These are phyloP conservation scores for Xestia xanthographa DNA, from an alignment of 2,888 invertebrate genomes.

Conservation along the genomic window DNA sequence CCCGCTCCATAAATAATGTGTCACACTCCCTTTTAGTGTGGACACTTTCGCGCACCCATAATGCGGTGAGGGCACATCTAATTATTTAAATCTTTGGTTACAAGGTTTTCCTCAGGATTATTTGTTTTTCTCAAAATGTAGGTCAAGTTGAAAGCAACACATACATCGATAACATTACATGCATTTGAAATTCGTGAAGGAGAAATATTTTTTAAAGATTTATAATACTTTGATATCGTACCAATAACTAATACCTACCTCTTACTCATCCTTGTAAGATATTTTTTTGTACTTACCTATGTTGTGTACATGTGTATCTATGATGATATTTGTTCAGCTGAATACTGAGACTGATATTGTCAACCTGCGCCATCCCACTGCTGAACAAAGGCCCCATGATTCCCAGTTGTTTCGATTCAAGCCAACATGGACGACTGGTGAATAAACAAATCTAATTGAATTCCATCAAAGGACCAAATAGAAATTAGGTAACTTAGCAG, in stretches of 20 bases:
- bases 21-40: too few relatives aligned
- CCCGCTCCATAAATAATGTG: too few relatives aligned
- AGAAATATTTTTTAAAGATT: neutral
- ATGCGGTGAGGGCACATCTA: neutral
- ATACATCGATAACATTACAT: constrained; percentile 2
- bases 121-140: constrained; percentile 25
- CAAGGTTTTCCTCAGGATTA: neutral
- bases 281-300: neutral
- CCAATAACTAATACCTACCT: neutral
- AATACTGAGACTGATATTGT: too few relatives aligned
- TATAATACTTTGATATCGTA: neutral
- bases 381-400: too few relatives aligned
- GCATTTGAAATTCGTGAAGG: neutral
- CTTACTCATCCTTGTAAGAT: neutral
- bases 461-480: neutral
- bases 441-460: neutral
- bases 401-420: too few relatives aligned
- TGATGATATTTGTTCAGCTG: neutral
- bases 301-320: neutral
- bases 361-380: too few relatives aligned
- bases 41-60: neutral
- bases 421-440: too few relatives aligned
- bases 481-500: neutral
- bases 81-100: neutral
- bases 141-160: neutral